Evolutionary conservation across 2,888 invertebrate genomes (phyloP), one percentile per base, ranked within the genome.

Genomic region (Tenthredo livida): DNA sequence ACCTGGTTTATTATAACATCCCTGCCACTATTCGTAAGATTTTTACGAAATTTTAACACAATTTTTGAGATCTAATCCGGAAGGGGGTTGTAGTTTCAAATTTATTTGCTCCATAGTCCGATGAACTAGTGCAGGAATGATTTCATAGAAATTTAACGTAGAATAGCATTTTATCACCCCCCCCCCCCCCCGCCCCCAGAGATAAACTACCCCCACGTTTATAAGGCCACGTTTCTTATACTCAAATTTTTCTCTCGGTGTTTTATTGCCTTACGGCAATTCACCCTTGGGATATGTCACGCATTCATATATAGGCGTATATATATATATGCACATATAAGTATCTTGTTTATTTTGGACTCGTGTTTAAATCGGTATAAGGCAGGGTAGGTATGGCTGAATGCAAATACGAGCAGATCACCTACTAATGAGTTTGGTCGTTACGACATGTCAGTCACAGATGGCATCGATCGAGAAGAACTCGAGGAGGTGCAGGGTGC

Each of bases 381-480:
- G 61, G 21, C 25, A 7, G 21, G 25, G 61, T 80, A 37, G 33
- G 33, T 37, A 80, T 37, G 15, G 61, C 40, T 21, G 47, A 83
- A 83, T 83, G 83, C 50, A 83, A 83, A 83, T 83, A 70, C 65
- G 67, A 15, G 47, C 21, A 65, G 67, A 83, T 83, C 83, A 67
- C 65, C 83, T 37, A 47, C 83, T 83, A 70, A 83, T 83, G 83
- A 83, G 83, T 83, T 83, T 10, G 83, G 83, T 83, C 83, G 83
- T 83, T 83, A 70, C 83, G 83, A 83, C 67, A 65, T 67, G 83
- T 83, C 83, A 70, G 83, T 70, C 83, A 83, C 83, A 65, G 70
- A 43, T 33, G 83, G 37, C 29, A 83, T 83, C 83, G 83, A 83
- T 70, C 67, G 83, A 83, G 67, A 83, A 83, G 21, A 83, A 70